Evolutionary conservation across 2,113 vertebrate species (phyloP), one percentile per base, ranked within the genome.

Genomic region (Antennarius striatus): DNA sequence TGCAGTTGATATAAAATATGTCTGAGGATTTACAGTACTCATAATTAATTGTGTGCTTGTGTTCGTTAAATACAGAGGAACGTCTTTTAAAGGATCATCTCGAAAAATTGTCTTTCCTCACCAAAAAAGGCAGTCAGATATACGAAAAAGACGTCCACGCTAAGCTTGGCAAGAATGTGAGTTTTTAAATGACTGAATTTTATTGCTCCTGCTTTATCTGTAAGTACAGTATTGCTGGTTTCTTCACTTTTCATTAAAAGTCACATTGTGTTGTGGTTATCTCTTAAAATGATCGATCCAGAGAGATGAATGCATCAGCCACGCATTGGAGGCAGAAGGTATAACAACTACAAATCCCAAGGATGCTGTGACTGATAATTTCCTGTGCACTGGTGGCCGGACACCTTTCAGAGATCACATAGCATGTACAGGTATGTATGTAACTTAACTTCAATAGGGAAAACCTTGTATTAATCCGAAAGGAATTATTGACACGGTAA

Each of bases 361-460:
- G 7, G 57, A 57, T 0, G 56, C 71, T 3, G 89, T 93, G 77
- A 91, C 90, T 14, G 79, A 89, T 0, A 90, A 90, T 74, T 93
- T 93, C 71, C 63, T 93, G 49, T 93, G 92, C 59, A 92, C 90
- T 0, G 91, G 92, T 4, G 92, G 92, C 36, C 48, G 0, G 0
- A 0, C 0, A 0, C 76, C 16, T 0, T 4, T 0, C 0, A 69
- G 56, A 66, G 86, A 92, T 77, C 10, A 91, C 29, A 65, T 92
- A 50, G 42, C 91, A 10, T 92, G 91, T 57, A 63, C 28, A 73
- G 92, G 91, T 93, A 83, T 4, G 56, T 47, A 1, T 43, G 42
- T 12, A 43, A 10, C 9, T 43, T 5, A 43, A 43, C 42, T 11
- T 43, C 42, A 43, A 11, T 3, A 43, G 42, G 42, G 10, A 36